Base-by-base conservation (phyloP, 2,797 vertebrate genomes). In the Pantherophis alleghaniensis region DNA sequence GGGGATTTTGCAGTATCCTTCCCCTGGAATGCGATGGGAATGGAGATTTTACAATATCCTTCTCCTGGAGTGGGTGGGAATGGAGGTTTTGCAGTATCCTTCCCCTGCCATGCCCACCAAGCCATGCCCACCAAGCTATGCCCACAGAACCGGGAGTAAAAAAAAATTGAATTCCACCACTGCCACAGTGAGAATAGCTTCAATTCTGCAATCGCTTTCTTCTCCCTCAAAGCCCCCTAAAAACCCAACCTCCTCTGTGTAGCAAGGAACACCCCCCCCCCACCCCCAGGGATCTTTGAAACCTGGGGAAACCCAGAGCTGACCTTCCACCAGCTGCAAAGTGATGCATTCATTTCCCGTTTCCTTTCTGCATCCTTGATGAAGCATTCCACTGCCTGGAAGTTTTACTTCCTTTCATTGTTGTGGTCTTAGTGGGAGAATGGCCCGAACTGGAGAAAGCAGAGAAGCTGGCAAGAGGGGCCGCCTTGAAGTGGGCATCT, bases 401-500 rank as follows among this genome's bases (percentile, higher is more conserved):
- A 24, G 90, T 47, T 47, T 14, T 51, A 93, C 95, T 26, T 0
- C 37, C 20, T 83, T 47, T 83, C 37, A 47, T 83, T 83, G 37
- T 83, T 93, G 93, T 88, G 74, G 90, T 93, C 57, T 92, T 93
- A 96, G 97, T 96, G 0, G 97, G 97, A 95, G 98, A 98, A 90
- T 99, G 98, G 99, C 98, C 99, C 0, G 99, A 99, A 97, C 97
- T 98, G 87, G 98, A 99, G 96, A 98, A 98, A 95, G 99, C 99
- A 0, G 99, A 99, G 96, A 94, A 97, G 90, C 90, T 99, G 97
- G 99, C 99, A 0, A 98, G 99, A 14, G 99, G 99, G 1, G 98
- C 99, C 0, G 99, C 99, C 14, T 97, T 99, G 93, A 99, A 99
- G 97, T 99, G 99, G 99, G 99, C 99, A 3, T 99, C 99, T 0